Conservation (phyloP, 2,113 vertebrate genomes). For the Vulpes vulpes region DNA sequence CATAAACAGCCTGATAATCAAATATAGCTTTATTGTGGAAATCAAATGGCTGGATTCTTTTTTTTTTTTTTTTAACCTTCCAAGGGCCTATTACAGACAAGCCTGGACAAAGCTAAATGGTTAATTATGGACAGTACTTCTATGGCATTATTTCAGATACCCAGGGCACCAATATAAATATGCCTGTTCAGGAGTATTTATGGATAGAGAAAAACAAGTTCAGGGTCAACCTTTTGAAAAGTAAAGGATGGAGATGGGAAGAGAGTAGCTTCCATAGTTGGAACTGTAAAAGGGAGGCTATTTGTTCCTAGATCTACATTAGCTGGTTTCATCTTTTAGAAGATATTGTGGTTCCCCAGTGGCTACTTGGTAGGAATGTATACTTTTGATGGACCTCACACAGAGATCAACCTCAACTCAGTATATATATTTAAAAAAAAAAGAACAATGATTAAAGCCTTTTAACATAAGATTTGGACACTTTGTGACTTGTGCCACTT, state of each 20-base stretch:
- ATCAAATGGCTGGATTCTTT: slow-evolving; percentile 57
- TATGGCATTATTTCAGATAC: slow-evolving; percentile 48
- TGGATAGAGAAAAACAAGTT: not conserved
- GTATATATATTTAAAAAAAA: not conserved
- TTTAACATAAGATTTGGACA: not conserved
- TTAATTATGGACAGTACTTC: slow-evolving; percentile 50
- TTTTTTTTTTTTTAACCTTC: slow-evolving; percentile 43
- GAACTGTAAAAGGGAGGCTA: not conserved
- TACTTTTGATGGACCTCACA: not conserved
- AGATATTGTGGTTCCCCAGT: not conserved
- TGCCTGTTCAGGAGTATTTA: not conserved
- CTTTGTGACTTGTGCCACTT: not conserved
- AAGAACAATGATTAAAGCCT: not conserved
- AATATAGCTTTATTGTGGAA: slow-evolving; percentile 60
- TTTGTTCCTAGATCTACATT: not conserved
- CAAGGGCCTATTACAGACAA: slow-evolving; percentile 55
- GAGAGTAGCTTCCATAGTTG: not conserved
- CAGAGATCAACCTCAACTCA: not conserved
- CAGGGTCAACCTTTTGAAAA: not conserved
- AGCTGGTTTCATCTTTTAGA: not conserved
- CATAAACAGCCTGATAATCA: slow-evolving; percentile 28
- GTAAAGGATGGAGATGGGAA: not conserved
- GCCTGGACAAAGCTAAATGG: slow-evolving; percentile 36
- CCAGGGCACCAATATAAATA: not conserved
- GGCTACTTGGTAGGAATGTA: not conserved